phyloP scores from a whole-genome alignment of 2,113 vertebrate species.

The Oreochromis spilurus region DNA sequence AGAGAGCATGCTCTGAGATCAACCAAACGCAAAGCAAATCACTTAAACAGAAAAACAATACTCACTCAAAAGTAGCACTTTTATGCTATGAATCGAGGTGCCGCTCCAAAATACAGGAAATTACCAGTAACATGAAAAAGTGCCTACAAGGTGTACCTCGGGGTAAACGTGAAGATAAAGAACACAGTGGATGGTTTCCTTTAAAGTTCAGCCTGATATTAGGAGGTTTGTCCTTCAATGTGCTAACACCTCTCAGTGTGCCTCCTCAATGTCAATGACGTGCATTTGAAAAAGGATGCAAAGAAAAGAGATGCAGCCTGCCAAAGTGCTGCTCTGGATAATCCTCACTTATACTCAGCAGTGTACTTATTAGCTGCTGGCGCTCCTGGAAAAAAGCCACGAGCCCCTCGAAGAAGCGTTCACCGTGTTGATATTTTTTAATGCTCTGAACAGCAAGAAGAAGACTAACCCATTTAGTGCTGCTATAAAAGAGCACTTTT shows the following conservation, averaged over 20 bases:
- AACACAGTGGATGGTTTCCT: not conserved
- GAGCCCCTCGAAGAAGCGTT: not conserved
- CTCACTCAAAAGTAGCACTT: not conserved
- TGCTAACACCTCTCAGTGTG: not conserved
- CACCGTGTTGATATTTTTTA: not conserved
- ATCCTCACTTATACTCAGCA: conserved; percentile 22
- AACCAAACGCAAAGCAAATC: not conserved
- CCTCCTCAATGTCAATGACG: not conserved
- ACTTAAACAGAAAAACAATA: not conserved
- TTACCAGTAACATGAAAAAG: not conserved
- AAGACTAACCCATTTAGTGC: not conserved
- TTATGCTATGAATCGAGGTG: not conserved
- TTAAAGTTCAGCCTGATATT: not conserved
- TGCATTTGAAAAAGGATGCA: conserved; percentile 12
- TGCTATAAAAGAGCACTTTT: not conserved
- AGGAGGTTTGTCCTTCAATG: conserved; percentile 2
- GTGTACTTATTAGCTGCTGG: conserved; percentile 13
- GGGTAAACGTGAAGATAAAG: not conserved
- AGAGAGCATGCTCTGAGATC: not conserved
- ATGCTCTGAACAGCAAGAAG: not conserved
- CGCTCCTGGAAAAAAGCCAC: not conserved
- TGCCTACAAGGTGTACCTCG: not conserved
- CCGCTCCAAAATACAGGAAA: not conserved
- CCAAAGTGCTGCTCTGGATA: conserved; percentile 24
- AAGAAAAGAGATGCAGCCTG: conserved; percentile 3